These are phyloP conservation scores for Myopa testacea DNA, from an alignment of 2,888 invertebrate genomes.

Conservation along the genomic window DNA sequence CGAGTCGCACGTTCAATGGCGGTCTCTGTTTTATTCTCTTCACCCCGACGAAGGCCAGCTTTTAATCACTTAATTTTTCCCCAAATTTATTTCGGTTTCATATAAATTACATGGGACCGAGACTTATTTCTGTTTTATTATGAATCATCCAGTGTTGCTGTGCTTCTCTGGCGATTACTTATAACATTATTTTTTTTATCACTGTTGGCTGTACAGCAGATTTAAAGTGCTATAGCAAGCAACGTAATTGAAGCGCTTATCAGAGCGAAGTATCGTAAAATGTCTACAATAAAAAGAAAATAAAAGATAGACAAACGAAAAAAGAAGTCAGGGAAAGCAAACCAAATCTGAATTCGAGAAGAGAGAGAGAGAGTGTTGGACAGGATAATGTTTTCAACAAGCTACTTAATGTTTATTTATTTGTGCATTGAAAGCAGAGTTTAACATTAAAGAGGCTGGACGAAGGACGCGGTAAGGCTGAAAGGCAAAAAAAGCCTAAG, in stretches of 20 bases:
- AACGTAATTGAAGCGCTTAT: conserved; percentile 13
- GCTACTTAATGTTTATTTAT: conserved; percentile 14
- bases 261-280: conserved; percentile 21
- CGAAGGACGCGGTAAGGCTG: too few species aligned
- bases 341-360: neutral
- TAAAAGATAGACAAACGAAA: neutral
- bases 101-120: too few species aligned
- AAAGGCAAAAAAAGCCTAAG: too few species aligned
- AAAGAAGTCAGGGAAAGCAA: neutral
- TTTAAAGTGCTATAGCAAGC: conserved; percentile 10
- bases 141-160: neutral
- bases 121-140: too few species aligned
- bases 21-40: too few species aligned
- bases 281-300: conserved; percentile 1
- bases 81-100: too few species aligned
- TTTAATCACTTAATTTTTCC: too few species aligned
- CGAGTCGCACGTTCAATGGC: too few species aligned
- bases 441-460: too few species aligned
- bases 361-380: neutral
- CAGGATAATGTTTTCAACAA: conserved; percentile 11
- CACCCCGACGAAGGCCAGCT: too few species aligned
- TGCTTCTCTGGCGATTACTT: conserved; percentile 2
- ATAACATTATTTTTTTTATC: neutral
- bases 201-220: neutral
- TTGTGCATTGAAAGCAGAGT: neutral